Conservation (phyloP, 2,113 vertebrate genomes). For the Willisornis vidua region DNA sequence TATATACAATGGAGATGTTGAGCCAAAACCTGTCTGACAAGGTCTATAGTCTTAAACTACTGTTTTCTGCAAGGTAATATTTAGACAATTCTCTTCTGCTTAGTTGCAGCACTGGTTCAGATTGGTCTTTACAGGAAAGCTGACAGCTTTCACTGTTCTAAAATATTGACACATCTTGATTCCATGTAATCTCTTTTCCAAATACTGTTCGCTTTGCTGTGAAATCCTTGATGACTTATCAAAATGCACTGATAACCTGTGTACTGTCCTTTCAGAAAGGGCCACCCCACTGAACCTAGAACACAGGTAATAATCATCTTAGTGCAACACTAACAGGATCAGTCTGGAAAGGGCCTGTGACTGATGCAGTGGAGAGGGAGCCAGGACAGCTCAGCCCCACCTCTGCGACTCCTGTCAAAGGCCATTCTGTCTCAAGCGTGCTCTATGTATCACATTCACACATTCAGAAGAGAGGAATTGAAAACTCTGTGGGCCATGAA, state of each 20-base stretch:
- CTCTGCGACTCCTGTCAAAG: rapidly evolving
- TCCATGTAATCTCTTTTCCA: not conserved
- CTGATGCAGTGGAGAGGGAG: not conserved
- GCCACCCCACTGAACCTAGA: not conserved
- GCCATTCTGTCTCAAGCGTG: rapidly evolving
- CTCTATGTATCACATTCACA: rapidly evolving
- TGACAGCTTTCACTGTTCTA: not conserved
- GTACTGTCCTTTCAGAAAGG: not conserved
- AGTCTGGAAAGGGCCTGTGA: not conserved
- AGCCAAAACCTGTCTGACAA: not conserved
- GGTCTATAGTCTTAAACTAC: not conserved
- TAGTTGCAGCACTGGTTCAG: not conserved
- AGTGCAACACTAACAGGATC: not conserved
- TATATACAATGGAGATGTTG: not conserved
- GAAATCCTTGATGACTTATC: not conserved
- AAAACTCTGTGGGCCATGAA: not conserved
- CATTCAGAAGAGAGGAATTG: rapidly evolving
- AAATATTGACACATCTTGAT: not conserved
- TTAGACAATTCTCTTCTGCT: not conserved
- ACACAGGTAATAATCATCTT: not conserved
- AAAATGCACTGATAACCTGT: not conserved
- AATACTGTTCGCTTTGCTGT: not conserved
- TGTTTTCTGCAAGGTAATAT: not conserved
- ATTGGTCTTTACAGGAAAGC: not conserved
- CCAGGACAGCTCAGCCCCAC: not conserved